phyloP scores from a whole-genome alignment of 2,888 invertebrate species.

The Microctonus brassicae region DNA sequence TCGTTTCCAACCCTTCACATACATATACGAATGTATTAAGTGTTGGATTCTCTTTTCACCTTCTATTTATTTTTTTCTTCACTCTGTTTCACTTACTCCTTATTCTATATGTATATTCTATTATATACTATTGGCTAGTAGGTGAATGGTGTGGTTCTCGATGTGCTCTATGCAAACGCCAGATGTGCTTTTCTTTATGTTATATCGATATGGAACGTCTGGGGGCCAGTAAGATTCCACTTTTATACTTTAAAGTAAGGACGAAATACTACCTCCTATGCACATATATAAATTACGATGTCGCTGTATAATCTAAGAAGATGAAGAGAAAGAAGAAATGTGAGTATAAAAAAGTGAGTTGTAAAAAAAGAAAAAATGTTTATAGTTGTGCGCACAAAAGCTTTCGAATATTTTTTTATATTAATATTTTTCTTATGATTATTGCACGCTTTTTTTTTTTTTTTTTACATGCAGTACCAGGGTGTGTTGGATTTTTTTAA shows the following conservation, averaged over 20 bases:
- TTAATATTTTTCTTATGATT: neutral
- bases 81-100: neutral
- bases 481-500: neutral
- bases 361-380: too few species aligned
- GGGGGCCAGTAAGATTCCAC: neutral
- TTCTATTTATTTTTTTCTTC: neutral
- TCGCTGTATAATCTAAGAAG: neutral
- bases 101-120: too few species aligned
- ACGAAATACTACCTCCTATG: neutral
- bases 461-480: neutral
- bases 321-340: neutral
- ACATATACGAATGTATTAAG: neutral
- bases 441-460: too few species aligned
- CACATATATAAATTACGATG: slow-evolving; percentile 1
- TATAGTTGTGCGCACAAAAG: neutral
- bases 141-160: slow-evolving; percentile 39
- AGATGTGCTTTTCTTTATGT: slow-evolving; percentile 51
- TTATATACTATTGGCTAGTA: slow-evolving; percentile 43
- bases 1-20: neutral
- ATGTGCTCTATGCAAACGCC: slow-evolving; percentile 43
- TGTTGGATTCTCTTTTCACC: neutral
- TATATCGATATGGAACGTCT: slow-evolving; percentile 43
- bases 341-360: too few species aligned
- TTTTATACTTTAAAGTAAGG: slow-evolving; percentile 9
- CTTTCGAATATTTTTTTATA: neutral